phyloP scores from a whole-genome alignment of 2,888 invertebrate genomes.

The Pyrocoelia pectoralis region DNA sequence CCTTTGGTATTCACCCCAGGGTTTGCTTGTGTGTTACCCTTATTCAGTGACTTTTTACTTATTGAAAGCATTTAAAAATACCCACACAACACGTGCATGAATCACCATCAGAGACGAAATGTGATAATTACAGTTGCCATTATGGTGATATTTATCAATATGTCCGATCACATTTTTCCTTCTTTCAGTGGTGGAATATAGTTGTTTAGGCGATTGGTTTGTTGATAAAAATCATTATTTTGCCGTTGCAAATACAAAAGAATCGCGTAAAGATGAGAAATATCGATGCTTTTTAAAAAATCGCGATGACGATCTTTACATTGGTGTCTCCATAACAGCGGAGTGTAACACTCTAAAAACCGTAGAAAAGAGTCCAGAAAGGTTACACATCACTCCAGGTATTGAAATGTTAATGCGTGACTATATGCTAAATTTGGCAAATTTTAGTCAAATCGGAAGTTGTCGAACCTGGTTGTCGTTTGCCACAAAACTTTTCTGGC shows the following conservation, averaged over 20 bases:
- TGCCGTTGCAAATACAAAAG: constrained; percentile 96
- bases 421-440: not conserved
- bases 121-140: too few species aligned
- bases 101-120: too few species aligned
- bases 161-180: not conserved
- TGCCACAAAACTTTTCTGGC: constrained; percentile 94
- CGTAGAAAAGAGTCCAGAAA: constrained; percentile 91
- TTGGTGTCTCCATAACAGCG: constrained; percentile 92
- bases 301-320: constrained; percentile 90
- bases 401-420: constrained; percentile 5
- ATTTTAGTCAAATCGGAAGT: constrained; percentile 77
- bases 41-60: too few species aligned
- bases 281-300: constrained; percentile 94
- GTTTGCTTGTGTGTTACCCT: too few species aligned
- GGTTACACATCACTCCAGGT: constrained; percentile 85
- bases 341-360: constrained; percentile 93
- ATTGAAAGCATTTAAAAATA: too few species aligned
- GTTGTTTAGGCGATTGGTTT: constrained; percentile 95
- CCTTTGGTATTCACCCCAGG: too few species aligned
- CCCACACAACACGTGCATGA: too few species aligned
- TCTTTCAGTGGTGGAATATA: constrained; percentile 80
- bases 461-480: constrained; percentile 88
- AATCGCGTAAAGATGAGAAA: constrained; percentile 93
- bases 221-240: constrained; percentile 96
- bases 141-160: not conserved